Evolutionary conservation across 2,113 vertebrate genomes (phyloP), one percentile per base, ranked within the genome.

Genomic region (Polypterus senegalus): DNA sequence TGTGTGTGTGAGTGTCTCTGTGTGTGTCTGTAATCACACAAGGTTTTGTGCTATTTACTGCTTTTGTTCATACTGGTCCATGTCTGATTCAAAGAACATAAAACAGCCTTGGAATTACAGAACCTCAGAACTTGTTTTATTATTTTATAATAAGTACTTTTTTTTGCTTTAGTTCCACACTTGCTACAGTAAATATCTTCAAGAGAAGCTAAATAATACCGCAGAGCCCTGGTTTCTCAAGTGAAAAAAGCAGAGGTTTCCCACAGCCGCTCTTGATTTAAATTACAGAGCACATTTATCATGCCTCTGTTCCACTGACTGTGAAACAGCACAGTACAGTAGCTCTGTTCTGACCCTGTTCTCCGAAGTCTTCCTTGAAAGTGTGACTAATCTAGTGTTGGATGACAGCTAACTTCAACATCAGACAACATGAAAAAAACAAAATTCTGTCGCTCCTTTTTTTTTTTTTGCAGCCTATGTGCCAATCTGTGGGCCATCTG

Each of bases 371-470:
- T 75, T 83, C 81, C 82, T 86, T 88, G 83, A 87, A 85, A 91
- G 85, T 88, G 83, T 84, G 82, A 87, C 82, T 85, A 83, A 87
- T 88, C 84, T 85, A 81, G 81, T 80, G 80, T 81, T 66, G 83
- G 81, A 87, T 89, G 85, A 88, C 83, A 88, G 86, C 86, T 81
- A 85, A 86, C 84, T 85, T 84, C 86, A 84, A 86, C 81, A 86
- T 90, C 87, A 88, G 86, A 86, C 86, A 85, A 84, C 80, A 89
- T 74, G 84, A 86, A 48, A 89, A 92, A 91, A 90, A 90, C 86
- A 86, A 27, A 27, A 27, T 27, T 27, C 27, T 27, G 87, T 87
- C 80, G 87, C 86, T 87, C 88, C 88, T 89, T 89, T 88, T 89
- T 83, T 86, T 88, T 88, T 88, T 27, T 27, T 27, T 27, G 2